Evolutionary conservation across 2,797 vertebrate species (phyloP).

Genomic region (Tinamus major): DNA sequence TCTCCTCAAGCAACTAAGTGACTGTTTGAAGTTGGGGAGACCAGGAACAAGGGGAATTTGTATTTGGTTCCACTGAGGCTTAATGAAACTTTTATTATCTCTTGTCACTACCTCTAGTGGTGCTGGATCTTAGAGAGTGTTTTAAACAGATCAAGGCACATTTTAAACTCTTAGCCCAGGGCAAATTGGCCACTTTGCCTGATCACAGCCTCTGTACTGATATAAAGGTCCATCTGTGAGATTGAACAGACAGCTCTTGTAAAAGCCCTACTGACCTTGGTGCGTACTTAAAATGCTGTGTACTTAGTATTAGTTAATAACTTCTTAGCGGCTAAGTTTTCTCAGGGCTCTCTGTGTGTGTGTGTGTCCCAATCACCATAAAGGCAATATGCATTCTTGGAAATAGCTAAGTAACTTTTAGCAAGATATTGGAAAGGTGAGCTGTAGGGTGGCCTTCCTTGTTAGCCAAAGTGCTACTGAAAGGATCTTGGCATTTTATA

Average conservation of each 20-base stretch:
- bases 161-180: slow-evolving; percentile 50
- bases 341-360: background rate
- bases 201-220: slow-evolving; percentile 23
- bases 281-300: background rate
- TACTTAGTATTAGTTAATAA: background rate
- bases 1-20: slow-evolving; percentile 28
- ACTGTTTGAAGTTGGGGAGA: slow-evolving; percentile 53
- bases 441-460: slow-evolving; percentile 2
- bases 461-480: background rate
- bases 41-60: slow-evolving; percentile 58
- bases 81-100: slow-evolving; percentile 54
- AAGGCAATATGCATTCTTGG: background rate
- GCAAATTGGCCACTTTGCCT: slow-evolving; percentile 62
- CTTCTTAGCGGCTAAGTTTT: slow-evolving; percentile 30
- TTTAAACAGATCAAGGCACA: slow-evolving; percentile 60
- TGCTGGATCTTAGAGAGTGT: background rate
- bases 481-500: slow-evolving; percentile 5
- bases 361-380: background rate
- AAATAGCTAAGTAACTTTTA: slow-evolving; percentile 52
- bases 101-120: slow-evolving; percentile 26
- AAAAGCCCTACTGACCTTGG: background rate
- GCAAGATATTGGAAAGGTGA: slow-evolving; percentile 22
- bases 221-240: slow-evolving; percentile 56
- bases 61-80: slow-evolving; percentile 34
- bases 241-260: slow-evolving; percentile 35